phyloP scores from a whole-genome alignment of 2,113 vertebrate species.

The Colossoma macropomum region DNA sequence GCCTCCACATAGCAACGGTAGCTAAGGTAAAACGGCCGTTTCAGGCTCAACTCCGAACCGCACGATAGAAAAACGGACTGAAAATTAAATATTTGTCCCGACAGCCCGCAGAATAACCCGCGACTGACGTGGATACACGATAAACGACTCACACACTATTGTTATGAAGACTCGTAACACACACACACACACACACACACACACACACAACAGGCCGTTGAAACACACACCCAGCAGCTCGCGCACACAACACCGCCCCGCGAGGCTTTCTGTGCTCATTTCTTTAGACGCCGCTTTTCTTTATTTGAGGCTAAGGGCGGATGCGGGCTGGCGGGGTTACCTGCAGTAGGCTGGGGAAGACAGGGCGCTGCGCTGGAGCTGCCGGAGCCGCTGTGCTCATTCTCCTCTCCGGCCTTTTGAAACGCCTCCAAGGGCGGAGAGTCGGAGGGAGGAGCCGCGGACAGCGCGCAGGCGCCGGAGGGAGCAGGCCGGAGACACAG shows the following conservation, averaged over 20 bases:
- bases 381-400: conserved; percentile 56
- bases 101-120: not conserved
- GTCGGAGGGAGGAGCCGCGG: conserved; percentile 58
- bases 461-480: conserved; percentile 3
- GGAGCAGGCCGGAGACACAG: conserved; percentile 15
- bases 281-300: not conserved
- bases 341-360: conserved; percentile 48
- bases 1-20: conserved; percentile 16
- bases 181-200: no score
- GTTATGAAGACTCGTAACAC: not conserved
- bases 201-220: not conserved
- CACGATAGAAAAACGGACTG: not conserved
- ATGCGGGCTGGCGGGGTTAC: conserved; percentile 24
- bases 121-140: not conserved
- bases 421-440: conserved; percentile 74
- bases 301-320: not conserved
- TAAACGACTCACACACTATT: not conserved
- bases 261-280: not conserved
- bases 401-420: conserved; percentile 60
- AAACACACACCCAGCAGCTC: not conserved
- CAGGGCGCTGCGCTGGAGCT: conserved; percentile 51
- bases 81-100: not conserved
- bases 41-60: not conserved
- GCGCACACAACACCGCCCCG: not conserved
- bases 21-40: not conserved